Base-by-base conservation (phyloP, 1,140 invertebrate genomes). In the Pomacea maculata region DNA sequence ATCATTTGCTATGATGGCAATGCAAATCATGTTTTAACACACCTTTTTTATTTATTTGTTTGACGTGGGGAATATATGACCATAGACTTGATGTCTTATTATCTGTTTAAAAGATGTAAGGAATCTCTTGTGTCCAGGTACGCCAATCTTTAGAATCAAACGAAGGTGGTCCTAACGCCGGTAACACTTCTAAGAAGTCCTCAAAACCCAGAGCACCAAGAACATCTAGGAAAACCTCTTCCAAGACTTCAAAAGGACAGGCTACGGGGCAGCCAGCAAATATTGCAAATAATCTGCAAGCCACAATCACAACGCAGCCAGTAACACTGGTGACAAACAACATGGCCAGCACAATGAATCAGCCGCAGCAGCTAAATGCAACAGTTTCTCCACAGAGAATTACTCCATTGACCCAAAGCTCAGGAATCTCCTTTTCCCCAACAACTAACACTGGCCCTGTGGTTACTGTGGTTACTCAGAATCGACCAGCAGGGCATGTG, bases 391-490 rank as follows among this genome's bases (percentile, higher is more conserved):
- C 73, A 55, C 19, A 55, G 73, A 3, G n/a, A 6, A 3, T 74
- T 21, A 52, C 45, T 21, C 57, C 29, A 25, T 34, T 52, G 15
- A 77, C 21, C 45, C 45, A 67, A 5, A 72, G 52, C 34, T 17
- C 71, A 52, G 34, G 17, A 52, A 12, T 34, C 9, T 67, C 75
- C 17, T 67, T 52, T 19, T 45, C 77, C n/a, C n/a, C 77, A 5
- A 21, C 77, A n/a, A 65, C 4, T 10, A 25, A 54, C 21, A 19
- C 77, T 78, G 65, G 34, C 25, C 65, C 52, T 21, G 19, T 78
- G 4, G 57, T 57, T 6, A 78, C 67, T 4, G 34, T 78, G 65
- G 77, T 78, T 10, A 55, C 34, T n/a, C 77, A 78, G 67, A 65
- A 34, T n/a, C 10, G 67, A 70, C 12, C 10, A 8, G 3, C 70